These are phyloP conservation scores for Nymphalis urticae DNA, from an alignment of 2,888 invertebrate genomes.

Conservation along the genomic window DNA sequence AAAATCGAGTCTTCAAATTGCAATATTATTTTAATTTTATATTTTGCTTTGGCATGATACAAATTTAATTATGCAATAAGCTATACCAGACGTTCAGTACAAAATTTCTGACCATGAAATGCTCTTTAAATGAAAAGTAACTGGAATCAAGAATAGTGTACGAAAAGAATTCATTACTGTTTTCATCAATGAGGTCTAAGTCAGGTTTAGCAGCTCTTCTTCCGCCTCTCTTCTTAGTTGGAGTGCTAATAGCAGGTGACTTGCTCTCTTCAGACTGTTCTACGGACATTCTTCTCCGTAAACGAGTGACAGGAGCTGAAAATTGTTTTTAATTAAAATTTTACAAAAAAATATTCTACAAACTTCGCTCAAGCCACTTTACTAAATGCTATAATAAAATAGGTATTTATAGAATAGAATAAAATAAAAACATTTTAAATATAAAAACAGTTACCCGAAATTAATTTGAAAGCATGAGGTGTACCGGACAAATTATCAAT, in stretches of 20 bases:
- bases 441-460: not conserved
- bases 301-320: conserved; percentile 58
- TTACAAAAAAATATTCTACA: not conserved
- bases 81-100: too few relatives aligned
- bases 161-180: conserved; percentile 45
- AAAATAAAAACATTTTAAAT: not conserved
- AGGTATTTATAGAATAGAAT: not conserved
- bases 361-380: too few relatives aligned
- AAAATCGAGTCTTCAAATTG: too few relatives aligned
- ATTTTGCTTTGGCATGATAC: too few relatives aligned
- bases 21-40: too few relatives aligned
- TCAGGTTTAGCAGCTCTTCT: conserved; percentile 66
- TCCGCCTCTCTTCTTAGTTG: conserved; percentile 65
- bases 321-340: not conserved
- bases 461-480: conserved; percentile 17
- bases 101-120: too few relatives aligned
- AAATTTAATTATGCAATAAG: too few relatives aligned
- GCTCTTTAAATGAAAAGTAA: too few relatives aligned
- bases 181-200: conserved; percentile 71
- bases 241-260: conserved; percentile 63
- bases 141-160: not conserved
- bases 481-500: conserved; percentile 18
- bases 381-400: too few relatives aligned
- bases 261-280: conserved; percentile 64
- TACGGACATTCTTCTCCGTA: conserved; percentile 65